Conservation (phyloP, 2,888 invertebrate species). For the Sphaeridia pumilis region DNA sequence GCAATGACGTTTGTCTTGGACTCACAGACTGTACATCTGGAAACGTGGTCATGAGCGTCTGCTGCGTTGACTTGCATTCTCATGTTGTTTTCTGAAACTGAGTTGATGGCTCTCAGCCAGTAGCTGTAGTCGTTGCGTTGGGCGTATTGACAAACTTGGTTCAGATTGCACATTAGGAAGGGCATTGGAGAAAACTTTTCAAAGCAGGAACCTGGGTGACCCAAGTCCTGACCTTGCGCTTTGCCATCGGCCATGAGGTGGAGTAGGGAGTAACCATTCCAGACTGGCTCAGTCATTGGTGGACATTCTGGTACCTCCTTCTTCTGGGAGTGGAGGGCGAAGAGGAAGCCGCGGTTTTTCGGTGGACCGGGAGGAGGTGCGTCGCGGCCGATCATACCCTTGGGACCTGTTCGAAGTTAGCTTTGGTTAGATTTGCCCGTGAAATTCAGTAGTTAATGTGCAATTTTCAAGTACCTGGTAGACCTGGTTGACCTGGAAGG, state of each 20-base stretch:
- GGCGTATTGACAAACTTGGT: slow-evolving; percentile 88
- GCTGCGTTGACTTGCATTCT: slow-evolving; percentile 67
- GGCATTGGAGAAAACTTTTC: slow-evolving; percentile 93
- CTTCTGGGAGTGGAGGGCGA: slow-evolving; percentile 84
- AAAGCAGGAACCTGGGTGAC: slow-evolving; percentile 84
- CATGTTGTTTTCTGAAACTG: slow-evolving; percentile 81
- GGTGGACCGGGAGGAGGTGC: slow-evolving; percentile 63
- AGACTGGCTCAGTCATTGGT: slow-evolving; percentile 61
- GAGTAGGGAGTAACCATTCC: slow-evolving; percentile 87
- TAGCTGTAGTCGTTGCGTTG: slow-evolving; percentile 94
- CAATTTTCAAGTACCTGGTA: slow-evolving; percentile 12
- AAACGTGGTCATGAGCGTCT: slow-evolving; percentile 78
- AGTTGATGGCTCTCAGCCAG: slow-evolving; percentile 88
- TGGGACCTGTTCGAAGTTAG: slow-evolving; percentile 19
- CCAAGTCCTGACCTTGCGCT: slow-evolving; percentile 87
- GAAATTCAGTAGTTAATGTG: background rate
- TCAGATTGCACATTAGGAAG: slow-evolving; percentile 87
- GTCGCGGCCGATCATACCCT: slow-evolving; percentile 52
- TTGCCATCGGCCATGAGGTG: slow-evolving; percentile 85
- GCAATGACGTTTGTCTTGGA: slow-evolving; percentile 81
- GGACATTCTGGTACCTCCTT: slow-evolving; percentile 73
- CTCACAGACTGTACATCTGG: slow-evolving; percentile 87
- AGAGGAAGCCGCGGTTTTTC: slow-evolving; percentile 74
- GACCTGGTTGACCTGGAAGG: slow-evolving; percentile 35
- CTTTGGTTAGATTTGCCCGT: background rate